phyloP scores from a whole-genome alignment of 2,113 vertebrate species.

The Cariama cristata region DNA sequence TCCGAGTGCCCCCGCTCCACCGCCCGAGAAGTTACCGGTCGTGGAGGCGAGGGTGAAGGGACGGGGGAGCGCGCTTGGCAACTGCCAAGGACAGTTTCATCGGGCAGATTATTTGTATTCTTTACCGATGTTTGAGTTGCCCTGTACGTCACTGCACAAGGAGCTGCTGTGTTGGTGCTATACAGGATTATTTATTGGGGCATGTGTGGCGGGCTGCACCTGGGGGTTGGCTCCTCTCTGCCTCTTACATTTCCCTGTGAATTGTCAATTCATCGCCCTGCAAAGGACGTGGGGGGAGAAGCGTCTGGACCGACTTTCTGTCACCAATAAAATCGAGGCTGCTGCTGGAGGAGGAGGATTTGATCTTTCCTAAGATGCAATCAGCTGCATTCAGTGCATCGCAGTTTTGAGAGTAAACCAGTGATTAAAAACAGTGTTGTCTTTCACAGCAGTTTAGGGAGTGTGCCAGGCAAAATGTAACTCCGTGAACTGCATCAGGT shows the following conservation, averaged over 20 bases:
- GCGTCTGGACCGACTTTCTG: constrained; percentile 67
- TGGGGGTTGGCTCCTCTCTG: constrained; percentile 65
- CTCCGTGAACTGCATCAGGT: constrained; percentile 58
- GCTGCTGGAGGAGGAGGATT: constrained; percentile 60
- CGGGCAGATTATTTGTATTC: constrained; percentile 62
- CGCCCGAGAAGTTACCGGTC: constrained; percentile 59
- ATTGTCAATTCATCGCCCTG: constrained; percentile 77
- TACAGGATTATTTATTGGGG: constrained; percentile 73
- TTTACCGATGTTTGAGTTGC: constrained; percentile 61
- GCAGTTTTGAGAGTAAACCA: constrained; percentile 65
- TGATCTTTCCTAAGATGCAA: constrained; percentile 69
- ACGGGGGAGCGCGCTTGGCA: constrained; percentile 30
- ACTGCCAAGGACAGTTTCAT: constrained; percentile 44
- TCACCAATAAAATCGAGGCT: constrained; percentile 57
- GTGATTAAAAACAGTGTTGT: constrained; percentile 66
- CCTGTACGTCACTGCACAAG: constrained; percentile 60
- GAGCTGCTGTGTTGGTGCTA: constrained; percentile 61
- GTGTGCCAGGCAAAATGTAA: constrained; percentile 59
- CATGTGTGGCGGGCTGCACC: constrained; percentile 73
- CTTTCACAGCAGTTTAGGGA: constrained; percentile 62
- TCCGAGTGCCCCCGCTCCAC: background rate
- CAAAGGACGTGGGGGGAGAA: constrained; percentile 15
- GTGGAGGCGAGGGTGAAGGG: background rate
- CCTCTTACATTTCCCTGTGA: constrained; percentile 72
- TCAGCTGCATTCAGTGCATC: constrained; percentile 59